Conservation (phyloP, 2,888 invertebrate species). For the Drosophila greeni region DNA sequence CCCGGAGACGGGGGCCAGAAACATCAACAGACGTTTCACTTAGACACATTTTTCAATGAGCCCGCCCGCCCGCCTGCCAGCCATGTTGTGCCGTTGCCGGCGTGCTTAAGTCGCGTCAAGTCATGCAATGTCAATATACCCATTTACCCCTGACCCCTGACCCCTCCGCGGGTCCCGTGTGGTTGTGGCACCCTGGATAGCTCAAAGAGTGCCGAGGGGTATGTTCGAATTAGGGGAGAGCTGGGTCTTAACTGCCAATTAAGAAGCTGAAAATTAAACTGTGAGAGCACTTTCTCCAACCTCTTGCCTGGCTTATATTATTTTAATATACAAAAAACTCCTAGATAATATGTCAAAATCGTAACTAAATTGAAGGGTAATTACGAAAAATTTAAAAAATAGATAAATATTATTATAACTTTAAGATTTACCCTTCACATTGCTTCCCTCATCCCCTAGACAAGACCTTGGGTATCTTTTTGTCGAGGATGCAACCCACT, state of each 20-base stretch:
- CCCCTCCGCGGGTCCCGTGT: not conserved
- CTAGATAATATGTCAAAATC: too few relatives aligned
- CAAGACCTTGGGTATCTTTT: not conserved
- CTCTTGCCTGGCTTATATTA: too few relatives aligned
- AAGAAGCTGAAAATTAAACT: too few relatives aligned
- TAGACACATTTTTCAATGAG: slow-evolving; percentile 60
- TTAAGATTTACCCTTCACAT: not conserved
- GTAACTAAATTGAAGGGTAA: too few relatives aligned
- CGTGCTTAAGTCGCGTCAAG: slow-evolving; percentile 55
- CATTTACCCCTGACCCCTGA: not conserved
- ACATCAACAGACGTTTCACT: slow-evolving; percentile 56
- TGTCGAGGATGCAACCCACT: not conserved
- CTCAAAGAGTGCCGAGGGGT: rapidly evolving
- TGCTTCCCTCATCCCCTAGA: too few relatives aligned
- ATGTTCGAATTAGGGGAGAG: not conserved
- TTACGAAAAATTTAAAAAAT: too few relatives aligned
- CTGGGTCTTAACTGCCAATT: too few relatives aligned
- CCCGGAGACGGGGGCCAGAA: slow-evolving; percentile 2
- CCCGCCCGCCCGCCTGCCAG: not conserved
- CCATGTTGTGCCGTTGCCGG: slow-evolving; percentile 19
- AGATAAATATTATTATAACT: too few relatives aligned
- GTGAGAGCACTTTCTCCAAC: too few relatives aligned
- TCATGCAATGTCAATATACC: slow-evolving; percentile 56
- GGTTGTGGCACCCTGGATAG: not conserved
- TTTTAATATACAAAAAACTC: too few relatives aligned